Conservation (phyloP, 2,797 vertebrate species). For the Sebastiscus tertius region DNA sequence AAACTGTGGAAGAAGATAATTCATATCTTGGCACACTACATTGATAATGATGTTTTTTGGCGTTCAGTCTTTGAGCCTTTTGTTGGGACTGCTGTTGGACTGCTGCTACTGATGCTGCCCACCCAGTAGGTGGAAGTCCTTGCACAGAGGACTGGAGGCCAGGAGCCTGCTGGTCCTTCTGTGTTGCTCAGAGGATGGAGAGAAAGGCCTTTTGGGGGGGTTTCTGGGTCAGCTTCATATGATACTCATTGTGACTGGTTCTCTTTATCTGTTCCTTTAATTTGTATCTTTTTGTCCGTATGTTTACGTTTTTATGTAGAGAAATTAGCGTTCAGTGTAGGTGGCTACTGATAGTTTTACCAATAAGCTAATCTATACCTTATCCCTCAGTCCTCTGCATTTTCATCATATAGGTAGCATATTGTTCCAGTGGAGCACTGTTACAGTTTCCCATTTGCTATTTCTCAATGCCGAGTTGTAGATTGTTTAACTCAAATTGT, state of each 20-base stretch:
- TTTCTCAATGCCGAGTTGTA: neutral
- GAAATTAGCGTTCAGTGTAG: constrained; percentile 25
- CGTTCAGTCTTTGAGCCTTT: constrained; percentile 45
- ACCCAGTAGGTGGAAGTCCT: constrained; percentile 12
- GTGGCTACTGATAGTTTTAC: constrained; percentile 19
- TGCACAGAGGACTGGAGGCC: constrained; percentile 27
- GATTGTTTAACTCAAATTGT: constrained; percentile 6
- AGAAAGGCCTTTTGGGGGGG: constrained; percentile 25
- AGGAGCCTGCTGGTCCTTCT: constrained; percentile 30
- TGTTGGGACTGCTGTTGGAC: constrained; percentile 60
- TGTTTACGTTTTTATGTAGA: constrained; percentile 68
- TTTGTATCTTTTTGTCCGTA: constrained; percentile 37
- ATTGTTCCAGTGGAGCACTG: constrained; percentile 29
- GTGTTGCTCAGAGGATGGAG: constrained; percentile 24
- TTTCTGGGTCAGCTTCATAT: constrained; percentile 37
- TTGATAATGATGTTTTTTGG: constrained; percentile 2
- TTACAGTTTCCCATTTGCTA: constrained; percentile 30
- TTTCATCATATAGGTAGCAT: constrained; percentile 10
- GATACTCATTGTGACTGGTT: constrained; percentile 42
- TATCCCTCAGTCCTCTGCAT: neutral
- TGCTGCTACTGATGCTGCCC: constrained; percentile 59
- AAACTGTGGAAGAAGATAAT: constrained; percentile 46
- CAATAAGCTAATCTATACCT: constrained; percentile 6
- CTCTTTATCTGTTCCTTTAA: constrained; percentile 23
- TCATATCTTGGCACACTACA: constrained; percentile 53